A percentile compares a stretch with the other conserved stretches of the same genome.
These are phyloP conservation scores for Bombus turneri DNA, from an alignment of 1,140 invertebrate genomes.

Conservation along the genomic window DNA sequence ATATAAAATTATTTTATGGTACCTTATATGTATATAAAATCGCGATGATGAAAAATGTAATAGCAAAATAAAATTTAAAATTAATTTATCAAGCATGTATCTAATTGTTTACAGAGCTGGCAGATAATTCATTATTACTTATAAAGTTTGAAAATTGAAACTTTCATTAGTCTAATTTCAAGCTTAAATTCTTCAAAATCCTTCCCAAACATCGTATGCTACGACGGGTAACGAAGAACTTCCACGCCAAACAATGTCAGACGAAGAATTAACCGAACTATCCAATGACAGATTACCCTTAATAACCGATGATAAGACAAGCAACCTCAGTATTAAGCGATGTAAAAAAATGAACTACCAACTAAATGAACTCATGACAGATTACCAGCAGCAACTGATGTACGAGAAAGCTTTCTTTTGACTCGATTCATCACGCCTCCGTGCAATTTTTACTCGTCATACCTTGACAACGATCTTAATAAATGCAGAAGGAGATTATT, in stretches of 20 bases:
- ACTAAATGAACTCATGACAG: constrained; percentile 2
- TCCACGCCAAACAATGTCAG: background rate
- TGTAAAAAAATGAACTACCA: background rate
- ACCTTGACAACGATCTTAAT: background rate
- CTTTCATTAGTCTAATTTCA: no score
- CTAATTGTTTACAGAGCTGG: background rate
- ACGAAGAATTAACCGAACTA: background rate
- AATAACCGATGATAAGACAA: background rate
- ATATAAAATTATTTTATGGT: background rate
- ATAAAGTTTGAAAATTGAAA: no score
- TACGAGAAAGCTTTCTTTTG: background rate
- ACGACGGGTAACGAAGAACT: background rate
- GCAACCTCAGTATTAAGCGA: background rate
- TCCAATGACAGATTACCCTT: background rate
- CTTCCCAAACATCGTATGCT: background rate
- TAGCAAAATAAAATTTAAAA: background rate
- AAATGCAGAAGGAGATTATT: background rate
- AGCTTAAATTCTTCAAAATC: background rate
- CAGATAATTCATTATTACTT: no score
- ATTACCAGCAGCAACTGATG: background rate
- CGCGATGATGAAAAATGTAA: no score
- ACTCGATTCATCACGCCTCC: background rate
- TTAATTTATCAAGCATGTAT: background rate
- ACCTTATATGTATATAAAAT: background rate
- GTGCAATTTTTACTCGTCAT: background rate